Conservation (phyloP, 2,888 invertebrate species). For the Biston stratarius region DNA sequence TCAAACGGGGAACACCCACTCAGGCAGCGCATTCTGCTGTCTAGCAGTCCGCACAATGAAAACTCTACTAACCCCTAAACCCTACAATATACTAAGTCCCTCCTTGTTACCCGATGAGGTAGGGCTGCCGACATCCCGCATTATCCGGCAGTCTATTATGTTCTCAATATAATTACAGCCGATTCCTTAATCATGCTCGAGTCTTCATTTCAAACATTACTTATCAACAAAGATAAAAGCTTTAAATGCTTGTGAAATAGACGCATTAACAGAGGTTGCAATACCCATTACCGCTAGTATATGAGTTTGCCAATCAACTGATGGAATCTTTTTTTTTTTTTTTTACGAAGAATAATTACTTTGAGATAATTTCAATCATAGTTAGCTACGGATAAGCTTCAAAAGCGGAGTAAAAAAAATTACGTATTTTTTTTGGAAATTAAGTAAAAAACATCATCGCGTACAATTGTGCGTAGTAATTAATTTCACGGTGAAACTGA, state of each 20-base stretch:
- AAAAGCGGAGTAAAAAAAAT: no score
- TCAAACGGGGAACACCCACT: no score
- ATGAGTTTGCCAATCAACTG: slow-evolving; percentile 30
- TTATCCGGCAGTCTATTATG: no score
- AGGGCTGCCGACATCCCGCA: no score
- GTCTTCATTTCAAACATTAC: slow-evolving; percentile 1
- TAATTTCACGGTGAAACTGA: slow-evolving; percentile 17
- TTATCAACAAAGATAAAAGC: slow-evolving; percentile 8
- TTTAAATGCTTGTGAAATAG: slow-evolving; percentile 25
- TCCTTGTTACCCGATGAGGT: no score
- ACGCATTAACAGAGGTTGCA: slow-evolving; percentile 26
- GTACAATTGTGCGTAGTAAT: slow-evolving; percentile 8
- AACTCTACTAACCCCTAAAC: no score
- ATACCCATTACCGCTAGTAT: slow-evolving; percentile 24
- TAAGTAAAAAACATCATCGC: no score
- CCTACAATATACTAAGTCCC: no score
- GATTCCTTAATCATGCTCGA: neutral
- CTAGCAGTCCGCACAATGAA: no score
- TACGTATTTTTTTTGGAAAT: no score
- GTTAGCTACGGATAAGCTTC: neutral
- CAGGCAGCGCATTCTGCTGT: no score
- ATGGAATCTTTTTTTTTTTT: slow-evolving; percentile 22
- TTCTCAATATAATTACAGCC: neutral
- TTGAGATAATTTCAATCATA: slow-evolving; percentile 17
- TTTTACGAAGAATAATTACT: slow-evolving; percentile 5